Percentiles rank a stretch among this genome's conserved stretches.
These are phyloP conservation scores for Timema cristinae DNA, from an alignment of 2,888 invertebrate genomes.

Conservation along the genomic window DNA sequence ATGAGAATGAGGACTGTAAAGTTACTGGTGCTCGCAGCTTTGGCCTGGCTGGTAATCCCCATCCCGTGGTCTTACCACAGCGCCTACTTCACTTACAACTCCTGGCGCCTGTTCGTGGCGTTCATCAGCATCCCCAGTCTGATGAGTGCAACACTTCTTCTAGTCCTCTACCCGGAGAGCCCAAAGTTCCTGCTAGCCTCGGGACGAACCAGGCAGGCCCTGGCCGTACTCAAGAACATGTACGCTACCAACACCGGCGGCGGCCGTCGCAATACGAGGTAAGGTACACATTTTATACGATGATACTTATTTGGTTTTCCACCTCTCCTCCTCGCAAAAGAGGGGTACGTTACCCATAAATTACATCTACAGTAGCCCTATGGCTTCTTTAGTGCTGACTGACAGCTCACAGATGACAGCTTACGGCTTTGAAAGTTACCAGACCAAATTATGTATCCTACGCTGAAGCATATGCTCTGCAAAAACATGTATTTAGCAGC, in stretches of 20 bases:
- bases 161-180: constrained; percentile 65
- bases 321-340: no score
- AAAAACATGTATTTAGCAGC: no score
- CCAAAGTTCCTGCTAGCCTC: constrained; percentile 70
- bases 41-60: constrained; percentile 63
- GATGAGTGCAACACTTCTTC: constrained; percentile 54
- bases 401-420: no score
- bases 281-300: not conserved
- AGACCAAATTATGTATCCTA: no score
- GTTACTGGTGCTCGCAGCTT: constrained; percentile 46
- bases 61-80: constrained; percentile 38
- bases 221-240: constrained; percentile 57
- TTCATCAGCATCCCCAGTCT: constrained; percentile 62
- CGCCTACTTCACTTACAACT: constrained; percentile 53
- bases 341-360: no score
- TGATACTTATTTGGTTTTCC: not conserved
- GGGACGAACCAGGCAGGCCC: constrained; percentile 55
- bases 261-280: constrained; percentile 47
- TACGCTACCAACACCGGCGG: constrained; percentile 54
- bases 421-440: no score
- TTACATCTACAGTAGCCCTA: no score
- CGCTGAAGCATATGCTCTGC: no score
- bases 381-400: no score
- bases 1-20: no score
- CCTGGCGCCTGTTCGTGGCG: constrained; percentile 72